Percentiles rank a stretch among this genome's conserved stretches.
Conservation (phyloP, 92 coral and sea anemone species). For the Palythoa heliodiscus region DNA sequence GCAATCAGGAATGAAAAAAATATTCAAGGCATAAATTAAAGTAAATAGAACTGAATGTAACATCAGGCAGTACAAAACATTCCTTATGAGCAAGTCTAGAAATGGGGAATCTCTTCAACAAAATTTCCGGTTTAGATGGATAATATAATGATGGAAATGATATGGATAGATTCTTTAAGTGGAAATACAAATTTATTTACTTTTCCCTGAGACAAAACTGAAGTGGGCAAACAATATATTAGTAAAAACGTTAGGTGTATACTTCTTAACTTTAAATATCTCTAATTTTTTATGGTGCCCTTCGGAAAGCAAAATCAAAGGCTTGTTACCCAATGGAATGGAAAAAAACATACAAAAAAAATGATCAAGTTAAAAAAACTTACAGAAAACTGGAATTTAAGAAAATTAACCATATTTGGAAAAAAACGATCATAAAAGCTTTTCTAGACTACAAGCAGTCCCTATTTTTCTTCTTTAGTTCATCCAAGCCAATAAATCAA, state of each 20-base stretch:
- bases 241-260: conserved; percentile 39
- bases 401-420: neutral
- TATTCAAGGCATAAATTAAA: neutral
- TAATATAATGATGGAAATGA: conserved; percentile 30
- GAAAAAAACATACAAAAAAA: conserved; percentile 8
- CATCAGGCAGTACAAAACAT: conserved; percentile 18
- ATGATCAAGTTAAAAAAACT: neutral
- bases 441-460: no score
- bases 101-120: neutral
- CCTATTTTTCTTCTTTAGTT: no score
- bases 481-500: no score
- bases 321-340: neutral
- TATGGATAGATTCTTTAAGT: conserved; percentile 34
- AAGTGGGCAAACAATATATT: conserved; percentile 39
- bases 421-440: conserved; percentile 7
- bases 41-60: conserved; percentile 12
- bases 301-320: neutral
- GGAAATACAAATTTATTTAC: neutral
- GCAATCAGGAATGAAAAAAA: conserved; percentile 16
- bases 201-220: conserved; percentile 3
- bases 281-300: no score
- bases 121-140: conserved; percentile 40
- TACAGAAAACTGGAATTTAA: neutral
- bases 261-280: conserved; percentile 9
- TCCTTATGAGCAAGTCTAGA: conserved; percentile 22